These are phyloP conservation scores for Burhinus oedicnemus DNA, from an alignment of 2,113 vertebrate species.

Conservation along the genomic window DNA sequence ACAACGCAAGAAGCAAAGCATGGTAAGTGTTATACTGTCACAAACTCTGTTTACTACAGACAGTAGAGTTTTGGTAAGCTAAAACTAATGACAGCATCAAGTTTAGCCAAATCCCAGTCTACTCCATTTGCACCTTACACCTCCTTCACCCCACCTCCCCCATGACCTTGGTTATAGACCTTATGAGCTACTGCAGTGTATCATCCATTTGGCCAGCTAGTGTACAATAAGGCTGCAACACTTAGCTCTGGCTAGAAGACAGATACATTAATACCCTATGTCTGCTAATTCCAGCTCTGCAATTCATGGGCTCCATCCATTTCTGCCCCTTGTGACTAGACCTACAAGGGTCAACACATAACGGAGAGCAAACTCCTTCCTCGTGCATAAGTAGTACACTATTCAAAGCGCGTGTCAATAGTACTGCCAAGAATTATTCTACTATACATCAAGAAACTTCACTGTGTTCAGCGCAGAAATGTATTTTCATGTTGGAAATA, in stretches of 20 bases:
- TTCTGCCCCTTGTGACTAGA: neutral
- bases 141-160: neutral
- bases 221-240: neutral
- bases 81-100: neutral
- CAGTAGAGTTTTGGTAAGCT: neutral
- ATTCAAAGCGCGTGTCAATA: neutral
- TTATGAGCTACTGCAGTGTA: neutral
- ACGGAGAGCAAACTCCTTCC: neutral
- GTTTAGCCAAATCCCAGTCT: neutral
- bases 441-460: neutral
- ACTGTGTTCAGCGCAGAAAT: neutral
- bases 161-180: neutral
- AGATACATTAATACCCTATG: neutral
- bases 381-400: rapidly evolving
- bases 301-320: neutral
- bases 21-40: neutral
- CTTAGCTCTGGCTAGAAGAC: neutral
- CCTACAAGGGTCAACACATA: neutral
- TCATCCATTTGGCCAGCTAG: neutral
- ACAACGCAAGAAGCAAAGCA: neutral
- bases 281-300: neutral
- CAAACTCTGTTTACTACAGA: neutral
- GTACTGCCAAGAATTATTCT: neutral
- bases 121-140: neutral
- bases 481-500: neutral